phyloP scores from a whole-genome alignment of 92 coral and sea anemone genomes.

The Siderastrea siderea region DNA sequence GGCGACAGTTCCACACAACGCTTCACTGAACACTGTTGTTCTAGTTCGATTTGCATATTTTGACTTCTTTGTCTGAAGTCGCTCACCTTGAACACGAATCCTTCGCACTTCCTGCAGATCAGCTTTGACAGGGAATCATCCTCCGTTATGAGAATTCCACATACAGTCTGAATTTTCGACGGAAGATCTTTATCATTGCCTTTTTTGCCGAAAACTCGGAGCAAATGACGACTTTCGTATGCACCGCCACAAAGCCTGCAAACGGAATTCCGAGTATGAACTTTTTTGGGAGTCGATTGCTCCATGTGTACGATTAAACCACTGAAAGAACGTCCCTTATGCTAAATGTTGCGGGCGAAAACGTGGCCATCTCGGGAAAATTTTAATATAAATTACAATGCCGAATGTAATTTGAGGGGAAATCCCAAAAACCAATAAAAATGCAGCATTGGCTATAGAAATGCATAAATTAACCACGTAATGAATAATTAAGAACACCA shows the following conservation, averaged over 20 bases:
- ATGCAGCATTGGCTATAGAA: too few relatives aligned
- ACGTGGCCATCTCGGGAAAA: too few relatives aligned
- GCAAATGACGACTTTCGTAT: conserved; percentile 14
- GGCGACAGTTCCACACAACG: conserved; percentile 32
- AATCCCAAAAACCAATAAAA: too few relatives aligned
- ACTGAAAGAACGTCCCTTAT: too few relatives aligned
- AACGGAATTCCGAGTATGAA: conserved; percentile 17
- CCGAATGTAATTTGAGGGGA: too few relatives aligned
- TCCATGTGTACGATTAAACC: too few relatives aligned
- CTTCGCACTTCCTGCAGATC: conserved; percentile 36
- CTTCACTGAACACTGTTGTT: conserved; percentile 16
- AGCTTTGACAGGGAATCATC: conserved; percentile 26
- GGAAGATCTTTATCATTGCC: conserved; percentile 32
- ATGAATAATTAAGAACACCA: too few relatives aligned
- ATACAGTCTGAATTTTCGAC: conserved; percentile 11
- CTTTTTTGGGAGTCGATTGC: too few relatives aligned
- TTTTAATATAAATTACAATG: too few relatives aligned
- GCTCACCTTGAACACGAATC: conserved; percentile 24
- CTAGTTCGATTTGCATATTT: conserved; percentile 10
- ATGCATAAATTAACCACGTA: too few relatives aligned
- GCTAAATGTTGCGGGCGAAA: too few relatives aligned
- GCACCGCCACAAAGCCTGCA: conserved; percentile 19
- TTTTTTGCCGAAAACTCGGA: not conserved
- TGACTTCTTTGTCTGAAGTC: conserved; percentile 25
- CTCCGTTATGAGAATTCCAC: conserved; percentile 34